Base-by-base conservation (phyloP, 64 coral and sea anemone species). In the Catalaphyllia jardinei region DNA sequence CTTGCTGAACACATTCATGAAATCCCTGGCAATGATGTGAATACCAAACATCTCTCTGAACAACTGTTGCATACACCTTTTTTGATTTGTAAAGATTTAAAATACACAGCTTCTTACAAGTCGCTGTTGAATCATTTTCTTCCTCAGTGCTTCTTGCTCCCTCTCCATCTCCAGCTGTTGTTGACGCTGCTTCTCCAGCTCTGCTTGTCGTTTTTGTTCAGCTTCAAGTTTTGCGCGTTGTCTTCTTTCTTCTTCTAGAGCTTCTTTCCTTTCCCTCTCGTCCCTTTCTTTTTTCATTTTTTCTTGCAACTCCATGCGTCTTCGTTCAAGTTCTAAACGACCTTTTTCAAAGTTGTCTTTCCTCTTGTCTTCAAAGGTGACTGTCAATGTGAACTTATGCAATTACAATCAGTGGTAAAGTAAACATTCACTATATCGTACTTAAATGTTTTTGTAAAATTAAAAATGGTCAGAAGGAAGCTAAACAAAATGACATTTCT, bases 61-160 rank as follows among this genome's bases (percentile, higher is more conserved):
- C 42, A 57, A 57, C 12, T 13, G 54, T 9, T 57, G 54, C 10
- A 1, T 57, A 57, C 54, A 57, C 15, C 54, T 57, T 57, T 57
- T 13, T 57, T 16, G 2, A 46, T 46, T 46, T 46, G 42, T 46
- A 46, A 46, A 46, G 42, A 46, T 7, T 46, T 5, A 57, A 57
- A 57, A 57, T 57, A 57, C 10, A 57, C 54, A 57, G 29, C 18
- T 9, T 51, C 82, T 39, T 96, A 96, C 94, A 86, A 98, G 88
- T 88, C 96, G 89, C 72, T 98, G 96, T 52, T 98, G 96, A 63
- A 98, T 98, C 96, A 98, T 98, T 77, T 98, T 92, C 79, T 98
- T 98, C 33, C 93, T 90, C 74, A 98, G 55, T 29, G 94, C 96
- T 60, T 98, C 96, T 71, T 98, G 96, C 79, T 98, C 96, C 31